A percentile compares a stretch with the other conserved stretches of the same genome.
Evolutionary conservation across 1,140 invertebrate species (phyloP).

Genomic region (Sinella curviseta): DNA sequence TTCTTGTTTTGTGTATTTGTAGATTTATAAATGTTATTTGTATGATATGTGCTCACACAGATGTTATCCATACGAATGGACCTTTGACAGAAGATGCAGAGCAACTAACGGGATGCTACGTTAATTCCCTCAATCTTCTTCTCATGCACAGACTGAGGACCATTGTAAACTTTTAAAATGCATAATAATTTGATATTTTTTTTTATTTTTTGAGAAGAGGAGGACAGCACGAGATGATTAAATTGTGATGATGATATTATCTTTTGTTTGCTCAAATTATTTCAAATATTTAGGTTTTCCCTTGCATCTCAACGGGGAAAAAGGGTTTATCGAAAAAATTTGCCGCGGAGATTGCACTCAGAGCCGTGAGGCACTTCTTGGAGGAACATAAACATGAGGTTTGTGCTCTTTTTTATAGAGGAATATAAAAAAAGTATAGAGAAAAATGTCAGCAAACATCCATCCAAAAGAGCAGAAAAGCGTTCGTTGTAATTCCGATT

Average conservation of each 20-base stretch:
- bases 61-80: slow-evolving; percentile 26
- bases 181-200: neutral
- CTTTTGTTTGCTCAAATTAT: neutral
- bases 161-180: neutral
- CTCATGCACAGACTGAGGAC: slow-evolving; percentile 18
- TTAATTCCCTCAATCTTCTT: slow-evolving; percentile 19
- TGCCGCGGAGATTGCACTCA: slow-evolving; percentile 6
- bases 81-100: slow-evolving; percentile 20
- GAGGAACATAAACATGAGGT: slow-evolving; percentile 10
- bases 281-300: slow-evolving; percentile 10
- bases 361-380: slow-evolving; percentile 14
- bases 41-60: slow-evolving; percentile 18
- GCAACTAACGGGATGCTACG: slow-evolving; percentile 28
- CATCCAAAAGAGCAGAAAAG: no score
- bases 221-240: slow-evolving; percentile 4
- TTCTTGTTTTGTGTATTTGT: neutral
- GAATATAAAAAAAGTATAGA: no score
- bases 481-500: neutral
- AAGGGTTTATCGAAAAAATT: slow-evolving; percentile 1
- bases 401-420: neutral
- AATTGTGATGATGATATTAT: neutral
- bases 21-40: neutral
- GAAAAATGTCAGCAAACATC: no score
- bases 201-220: neutral
- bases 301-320: slow-evolving; percentile 25